Conservation (phyloP, 1,140 invertebrate species). For the Pissodes strobi region DNA sequence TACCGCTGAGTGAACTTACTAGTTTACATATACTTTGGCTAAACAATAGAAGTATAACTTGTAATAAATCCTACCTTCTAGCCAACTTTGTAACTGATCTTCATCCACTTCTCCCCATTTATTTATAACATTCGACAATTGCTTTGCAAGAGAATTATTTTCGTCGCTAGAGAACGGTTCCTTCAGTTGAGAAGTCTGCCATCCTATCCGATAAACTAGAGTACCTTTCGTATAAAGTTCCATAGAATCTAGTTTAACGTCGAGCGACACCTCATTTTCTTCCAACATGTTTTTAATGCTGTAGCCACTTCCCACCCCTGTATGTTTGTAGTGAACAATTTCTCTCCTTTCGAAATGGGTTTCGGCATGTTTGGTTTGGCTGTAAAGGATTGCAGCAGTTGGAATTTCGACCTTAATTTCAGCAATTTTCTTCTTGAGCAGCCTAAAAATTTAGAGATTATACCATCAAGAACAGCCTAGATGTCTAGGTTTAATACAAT, state of each 20-base stretch:
- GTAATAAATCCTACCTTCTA: slow-evolving; percentile 57
- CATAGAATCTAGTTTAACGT: slow-evolving; percentile 1
- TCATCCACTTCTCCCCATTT: slow-evolving; percentile 49
- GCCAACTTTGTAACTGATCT: slow-evolving; percentile 61
- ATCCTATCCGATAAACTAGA: slow-evolving; percentile 37
- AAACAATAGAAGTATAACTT: no score
- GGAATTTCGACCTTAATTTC: slow-evolving; percentile 39
- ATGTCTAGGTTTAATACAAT: no score
- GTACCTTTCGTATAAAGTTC: slow-evolving; percentile 28
- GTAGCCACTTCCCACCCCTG: slow-evolving; percentile 63
- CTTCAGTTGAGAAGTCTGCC: slow-evolving; percentile 32
- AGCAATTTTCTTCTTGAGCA: slow-evolving; percentile 36
- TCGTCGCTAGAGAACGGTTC: not conserved
- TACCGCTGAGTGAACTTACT: no score
- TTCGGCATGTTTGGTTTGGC: slow-evolving; percentile 3
- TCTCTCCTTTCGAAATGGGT: slow-evolving; percentile 58
- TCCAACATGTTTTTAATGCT: slow-evolving; percentile 44
- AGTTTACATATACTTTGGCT: no score
- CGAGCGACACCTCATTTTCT: slow-evolving; percentile 27
- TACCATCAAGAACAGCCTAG: no score
- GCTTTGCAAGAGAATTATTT: not conserved
- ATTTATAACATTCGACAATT: slow-evolving; percentile 28
- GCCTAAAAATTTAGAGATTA: slow-evolving; percentile 13
- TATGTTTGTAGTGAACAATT: slow-evolving; percentile 57
- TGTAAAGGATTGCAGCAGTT: not conserved